Percentiles rank a stretch among this genome's conserved stretches.
These are phyloP conservation scores for Synanthedon formicaeformis DNA, from an alignment of 2,888 invertebrate genomes.

Conservation along the genomic window DNA sequence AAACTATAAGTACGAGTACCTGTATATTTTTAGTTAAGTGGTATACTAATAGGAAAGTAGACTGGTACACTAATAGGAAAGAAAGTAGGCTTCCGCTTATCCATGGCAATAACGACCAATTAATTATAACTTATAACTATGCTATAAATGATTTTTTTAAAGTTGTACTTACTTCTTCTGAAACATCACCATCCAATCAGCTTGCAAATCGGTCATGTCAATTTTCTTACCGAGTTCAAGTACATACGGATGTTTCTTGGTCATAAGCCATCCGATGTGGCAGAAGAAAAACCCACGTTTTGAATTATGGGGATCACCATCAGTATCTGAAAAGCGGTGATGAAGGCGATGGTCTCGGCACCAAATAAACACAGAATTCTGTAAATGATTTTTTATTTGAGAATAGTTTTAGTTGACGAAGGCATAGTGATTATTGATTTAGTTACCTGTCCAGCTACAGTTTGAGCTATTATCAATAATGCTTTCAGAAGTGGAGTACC, in stretches of 20 bases:
- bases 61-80: no score
- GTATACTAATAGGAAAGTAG: no score
- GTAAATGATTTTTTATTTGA: slow-evolving; percentile 4
- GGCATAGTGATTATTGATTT: not conserved
- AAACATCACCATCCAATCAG: slow-evolving; percentile 74
- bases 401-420: not conserved
- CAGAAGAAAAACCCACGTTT: slow-evolving; percentile 82
- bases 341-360: slow-evolving; percentile 78
- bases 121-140: no score
- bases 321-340: slow-evolving; percentile 72
- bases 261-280: slow-evolving; percentile 83
- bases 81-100: no score
- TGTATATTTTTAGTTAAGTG: no score
- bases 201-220: slow-evolving; percentile 75
- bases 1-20: no score
- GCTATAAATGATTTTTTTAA: no score
- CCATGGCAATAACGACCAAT: no score
- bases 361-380: slow-evolving; percentile 78
- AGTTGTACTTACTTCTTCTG: slow-evolving; percentile 71
- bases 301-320: slow-evolving; percentile 80
- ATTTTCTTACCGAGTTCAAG: slow-evolving; percentile 70
- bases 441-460: slow-evolving; percentile 81
- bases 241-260: slow-evolving; percentile 77
- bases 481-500: slow-evolving; percentile 73
- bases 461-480: slow-evolving; percentile 74